Conservation (phyloP, 2,797 vertebrate species). For the Pampus argenteus region DNA sequence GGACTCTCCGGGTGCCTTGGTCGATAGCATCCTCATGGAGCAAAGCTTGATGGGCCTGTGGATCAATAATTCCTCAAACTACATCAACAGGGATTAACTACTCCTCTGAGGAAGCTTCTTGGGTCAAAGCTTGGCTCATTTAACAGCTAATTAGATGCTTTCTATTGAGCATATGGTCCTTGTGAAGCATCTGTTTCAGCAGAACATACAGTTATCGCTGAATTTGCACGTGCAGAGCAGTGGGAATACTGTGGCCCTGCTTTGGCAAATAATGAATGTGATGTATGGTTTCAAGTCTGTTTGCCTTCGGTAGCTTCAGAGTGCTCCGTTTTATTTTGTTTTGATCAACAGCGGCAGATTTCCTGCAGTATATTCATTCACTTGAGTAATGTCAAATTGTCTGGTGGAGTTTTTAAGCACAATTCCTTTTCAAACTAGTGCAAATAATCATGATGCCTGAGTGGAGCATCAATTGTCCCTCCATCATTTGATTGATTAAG, state of each 20-base stretch:
- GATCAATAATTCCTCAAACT: constrained; percentile 80
- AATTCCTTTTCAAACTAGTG: constrained; percentile 49
- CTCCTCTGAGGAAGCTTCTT: constrained; percentile 63
- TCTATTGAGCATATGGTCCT: constrained; percentile 72
- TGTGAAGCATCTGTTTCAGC: constrained; percentile 66
- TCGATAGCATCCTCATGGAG: constrained; percentile 71
- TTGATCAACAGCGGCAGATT: constrained; percentile 46
- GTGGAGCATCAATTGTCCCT: constrained; percentile 45
- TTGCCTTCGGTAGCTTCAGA: constrained; percentile 28
- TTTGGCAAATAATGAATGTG: constrained; percentile 42
- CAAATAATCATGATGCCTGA: constrained; percentile 30
- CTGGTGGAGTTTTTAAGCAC: constrained; percentile 53
- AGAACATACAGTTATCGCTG: constrained; percentile 54
- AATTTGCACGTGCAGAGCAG: constrained; percentile 51
- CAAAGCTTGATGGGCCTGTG: constrained; percentile 61
- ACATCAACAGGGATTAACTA: constrained; percentile 79
- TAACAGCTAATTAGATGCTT: constrained; percentile 81
- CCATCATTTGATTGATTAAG: constrained; percentile 48
- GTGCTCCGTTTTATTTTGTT: constrained; percentile 43
- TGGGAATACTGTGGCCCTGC: constrained; percentile 43
- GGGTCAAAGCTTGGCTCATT: constrained; percentile 73
- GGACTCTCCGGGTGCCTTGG: constrained; percentile 52
- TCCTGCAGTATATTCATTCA: constrained; percentile 35
- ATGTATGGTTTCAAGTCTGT: constrained; percentile 25
- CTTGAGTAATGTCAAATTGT: constrained; percentile 56